These are phyloP conservation scores for Urophycis tenuis DNA, from an alignment of 2,797 vertebrate species.

Conservation along the genomic window DNA sequence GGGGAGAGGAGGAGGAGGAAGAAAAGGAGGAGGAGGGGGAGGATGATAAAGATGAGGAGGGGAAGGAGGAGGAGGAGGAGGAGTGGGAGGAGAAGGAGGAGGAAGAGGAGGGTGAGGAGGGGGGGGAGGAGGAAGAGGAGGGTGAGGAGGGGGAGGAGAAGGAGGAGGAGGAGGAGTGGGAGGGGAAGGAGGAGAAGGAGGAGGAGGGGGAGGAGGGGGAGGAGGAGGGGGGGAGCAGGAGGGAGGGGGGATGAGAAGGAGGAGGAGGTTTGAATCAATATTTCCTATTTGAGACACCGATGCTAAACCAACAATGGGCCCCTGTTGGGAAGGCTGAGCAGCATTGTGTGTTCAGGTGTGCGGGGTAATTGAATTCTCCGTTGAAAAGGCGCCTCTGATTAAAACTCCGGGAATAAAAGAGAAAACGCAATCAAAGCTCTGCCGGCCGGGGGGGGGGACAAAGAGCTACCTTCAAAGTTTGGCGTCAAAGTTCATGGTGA, in stretches of 20 bases:
- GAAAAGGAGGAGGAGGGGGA: conserved; percentile 27
- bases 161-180: too few species aligned
- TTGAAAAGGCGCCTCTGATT: conserved; percentile 70
- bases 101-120: too few species aligned
- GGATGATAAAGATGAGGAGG: conserved; percentile 42
- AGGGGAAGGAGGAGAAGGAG: background rate
- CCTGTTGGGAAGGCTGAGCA: conserved; percentile 49
- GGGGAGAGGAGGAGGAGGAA: background rate
- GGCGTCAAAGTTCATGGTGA: conserved; percentile 55
- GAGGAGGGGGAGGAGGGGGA: too few species aligned
- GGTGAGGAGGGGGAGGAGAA: too few species aligned
- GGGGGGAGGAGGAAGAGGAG: too few species aligned
- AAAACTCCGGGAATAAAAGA: conserved; percentile 60
- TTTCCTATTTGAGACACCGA: conserved; percentile 67
- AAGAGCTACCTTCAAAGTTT: conserved; percentile 59
- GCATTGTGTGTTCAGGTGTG: conserved; percentile 73
- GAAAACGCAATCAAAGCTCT: conserved; percentile 58
- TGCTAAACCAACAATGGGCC: conserved; percentile 68
- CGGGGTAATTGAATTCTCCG: conserved; percentile 69
- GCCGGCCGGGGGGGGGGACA: conserved; percentile 50
- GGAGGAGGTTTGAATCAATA: conserved; percentile 66
- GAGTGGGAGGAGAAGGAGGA: too few species aligned
- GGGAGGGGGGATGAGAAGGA: conserved; percentile 25
- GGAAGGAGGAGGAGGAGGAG: too few species aligned
- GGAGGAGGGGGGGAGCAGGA: too few species aligned